Evolutionary conservation across 1,140 invertebrate species (phyloP), one percentile per base, ranked within the genome.

Genomic region (Saccostrea cuccullata): DNA sequence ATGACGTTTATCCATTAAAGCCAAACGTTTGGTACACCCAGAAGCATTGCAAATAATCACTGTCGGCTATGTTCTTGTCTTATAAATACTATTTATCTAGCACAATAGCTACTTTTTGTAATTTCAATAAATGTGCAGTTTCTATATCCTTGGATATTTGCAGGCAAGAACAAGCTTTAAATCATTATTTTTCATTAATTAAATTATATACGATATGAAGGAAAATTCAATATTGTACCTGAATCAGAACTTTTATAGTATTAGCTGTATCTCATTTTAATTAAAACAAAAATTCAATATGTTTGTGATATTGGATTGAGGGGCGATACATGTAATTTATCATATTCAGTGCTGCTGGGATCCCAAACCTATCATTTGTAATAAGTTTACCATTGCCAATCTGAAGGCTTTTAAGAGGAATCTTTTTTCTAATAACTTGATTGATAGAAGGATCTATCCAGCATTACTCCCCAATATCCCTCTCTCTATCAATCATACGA

Each of bases 241-340:
- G 70, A 30, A 77, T 40, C 70, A 15, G 70, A 77, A 36, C 70
- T 77, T 77, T 77, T 30, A 77, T 77, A 40, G 70, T 77, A 26
- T 2, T 36, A 36, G 30, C 30, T 30, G 26, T 77, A 26, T 77
- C 70, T 36, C 26, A 13, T 77, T 77, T 77, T 77, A 77, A 77
- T 77, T 77, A 77, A 77, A 77, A 77, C 70, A 77, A 77, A 67
- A 77, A 77, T 77, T 77, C 70, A 77, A 77, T 77, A 77, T 12
- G 70, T 77, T 77, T 77, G 26, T 77, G 70, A 77, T 77, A 77
- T 77, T 77, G 70, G 26, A 26, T 11, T 36, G 70, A 36, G 30
- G 26, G 70, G 26, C 26, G 70, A 77, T 77, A 77, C 70, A 77
- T 77, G 70, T 77, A 77, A 77, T 77, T 77, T 77, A 77, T 77